Conservation (phyloP, 2,888 invertebrate genomes). For the Habrosyne pyritoides region DNA sequence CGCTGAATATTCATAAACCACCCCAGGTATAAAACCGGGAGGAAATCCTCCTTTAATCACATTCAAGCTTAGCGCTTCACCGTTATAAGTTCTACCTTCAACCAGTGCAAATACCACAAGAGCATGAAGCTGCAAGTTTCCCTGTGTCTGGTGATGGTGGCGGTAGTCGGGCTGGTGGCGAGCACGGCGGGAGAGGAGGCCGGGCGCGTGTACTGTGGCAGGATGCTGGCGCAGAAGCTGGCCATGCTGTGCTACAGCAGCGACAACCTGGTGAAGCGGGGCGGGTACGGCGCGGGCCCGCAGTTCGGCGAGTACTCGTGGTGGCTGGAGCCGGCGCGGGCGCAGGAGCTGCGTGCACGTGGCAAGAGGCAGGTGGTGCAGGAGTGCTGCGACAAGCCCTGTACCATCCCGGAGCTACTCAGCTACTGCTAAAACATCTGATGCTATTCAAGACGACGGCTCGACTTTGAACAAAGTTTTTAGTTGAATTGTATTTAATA, state of each 20-base stretch:
- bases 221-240: neutral
- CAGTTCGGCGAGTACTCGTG: neutral
- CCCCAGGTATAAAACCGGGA: neutral
- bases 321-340: neutral
- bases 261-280: neutral
- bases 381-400: constrained; percentile 23
- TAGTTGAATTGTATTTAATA: neutral
- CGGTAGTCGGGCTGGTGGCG: neutral
- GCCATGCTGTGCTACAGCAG: neutral
- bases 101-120: neutral
- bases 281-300: neutral
- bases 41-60: neutral
- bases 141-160: neutral
- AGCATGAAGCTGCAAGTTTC: neutral
- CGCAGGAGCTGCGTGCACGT: constrained; percentile 21
- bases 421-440: constrained; percentile 26
- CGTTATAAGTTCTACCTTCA: neutral
- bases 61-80: neutral
- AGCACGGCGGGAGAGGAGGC: neutral
- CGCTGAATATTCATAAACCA: neutral
- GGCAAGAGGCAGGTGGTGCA: constrained; percentile 31
- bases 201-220: neutral
- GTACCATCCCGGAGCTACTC: constrained; percentile 26
- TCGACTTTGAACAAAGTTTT: neutral
- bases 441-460: neutral